Conservation (phyloP, 92 coral and sea anemone species). For the Palythoa grandis region DNA sequence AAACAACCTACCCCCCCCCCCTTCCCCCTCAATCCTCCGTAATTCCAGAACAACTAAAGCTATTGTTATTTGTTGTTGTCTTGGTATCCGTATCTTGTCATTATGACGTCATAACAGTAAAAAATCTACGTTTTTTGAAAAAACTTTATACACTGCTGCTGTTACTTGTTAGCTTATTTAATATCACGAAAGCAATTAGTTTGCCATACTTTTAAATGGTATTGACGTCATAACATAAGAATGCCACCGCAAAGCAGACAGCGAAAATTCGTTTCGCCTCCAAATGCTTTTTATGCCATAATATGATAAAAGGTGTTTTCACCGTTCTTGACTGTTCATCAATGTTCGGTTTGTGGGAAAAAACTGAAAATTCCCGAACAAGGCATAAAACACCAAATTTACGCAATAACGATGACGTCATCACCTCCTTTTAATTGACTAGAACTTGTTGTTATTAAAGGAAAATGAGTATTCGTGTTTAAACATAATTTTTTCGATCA, state of each 20-base stretch:
- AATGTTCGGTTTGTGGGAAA: neutral
- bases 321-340: neutral
- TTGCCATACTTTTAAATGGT: neutral
- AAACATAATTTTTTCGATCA: neutral
- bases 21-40: neutral
- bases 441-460: neutral
- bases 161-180: neutral
- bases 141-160: neutral
- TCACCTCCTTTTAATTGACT: neutral
- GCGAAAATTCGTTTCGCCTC: too few species aligned
- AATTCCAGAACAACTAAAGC: neutral
- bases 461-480: slow-evolving; percentile 8
- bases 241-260: neutral
- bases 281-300: too few species aligned
- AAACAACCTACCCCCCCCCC: too few species aligned
- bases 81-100: neutral
- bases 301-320: neutral
- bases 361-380: neutral
- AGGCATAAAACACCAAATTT: slow-evolving; percentile 11
- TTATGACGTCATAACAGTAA: neutral
- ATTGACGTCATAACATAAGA: neutral
- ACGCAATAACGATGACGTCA: slow-evolving; percentile 20
- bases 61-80: neutral
- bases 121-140: neutral
- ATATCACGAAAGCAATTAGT: neutral